Base-by-base conservation (phyloP, 2,113 vertebrate genomes). In the Ancistrus triradiatus region DNA sequence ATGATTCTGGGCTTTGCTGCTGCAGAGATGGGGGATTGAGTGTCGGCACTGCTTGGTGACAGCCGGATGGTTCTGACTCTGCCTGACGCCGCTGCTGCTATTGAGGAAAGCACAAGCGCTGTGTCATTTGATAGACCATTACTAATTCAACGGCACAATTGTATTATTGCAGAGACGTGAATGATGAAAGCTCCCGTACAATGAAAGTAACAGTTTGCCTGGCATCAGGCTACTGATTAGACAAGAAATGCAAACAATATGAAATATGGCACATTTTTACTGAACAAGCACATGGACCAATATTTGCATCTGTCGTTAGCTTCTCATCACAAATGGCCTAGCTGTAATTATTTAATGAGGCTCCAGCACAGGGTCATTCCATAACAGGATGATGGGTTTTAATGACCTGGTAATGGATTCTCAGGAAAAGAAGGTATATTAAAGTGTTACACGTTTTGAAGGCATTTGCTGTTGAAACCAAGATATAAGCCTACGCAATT, bases 41-140 rank as follows among this genome's bases (percentile, higher is more conserved):
- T 56, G 37, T 61, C 19, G 6, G 15, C 5, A 19, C 17, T 55
- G 40, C 57, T 19, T 58, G 63, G 44, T 66, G 52, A 59, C 17
- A 13, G 43, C n/a, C 22, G 4, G 42, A 42, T 6, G 57, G 48
- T 24, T 52, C 15, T 7, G 8, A 11, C 7, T 19, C 38, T 25
- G 57, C 57, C 51, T 27, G 27, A 44, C 7, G 19, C 6, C 18
- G 27, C n/a, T 13, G 2, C 21, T 21, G 27, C 38, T 58, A 24
- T 59, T 70, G 27, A 59, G 57, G 28, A 70, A 67, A 28, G 22
- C 24, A 44, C 37, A 59, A 46, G 56, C 55, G 17, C 57, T 7
- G 35, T 53, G 55, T 53, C 43, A 70, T 65, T 47, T 65, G 48
- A 64, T 64, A 47, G 38, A 71, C 19, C 53, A 49, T 66, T 52